Base-by-base conservation (phyloP, 2,888 invertebrate species). In the Malthinus flaveolus region DNA sequence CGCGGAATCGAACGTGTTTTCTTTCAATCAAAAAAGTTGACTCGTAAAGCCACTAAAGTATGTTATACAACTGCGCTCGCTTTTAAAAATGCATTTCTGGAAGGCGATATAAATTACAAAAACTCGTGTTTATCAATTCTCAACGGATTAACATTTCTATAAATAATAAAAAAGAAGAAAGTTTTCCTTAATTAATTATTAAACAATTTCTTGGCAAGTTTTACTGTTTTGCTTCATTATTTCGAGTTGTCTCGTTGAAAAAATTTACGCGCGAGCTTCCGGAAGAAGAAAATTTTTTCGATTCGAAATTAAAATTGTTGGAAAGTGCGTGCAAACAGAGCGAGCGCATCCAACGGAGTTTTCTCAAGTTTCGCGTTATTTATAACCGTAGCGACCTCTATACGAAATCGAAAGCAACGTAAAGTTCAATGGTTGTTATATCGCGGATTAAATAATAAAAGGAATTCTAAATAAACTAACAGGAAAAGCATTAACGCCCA, bases 11-110 rank as follows among this genome's bases (percentile, higher is more conserved):
- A 60, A 52, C 65, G 66, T 66, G 64, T 70, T 67, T 64, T 48
- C 56, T 63, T n/a, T 59, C 50, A 56, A 49, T 62, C 65, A 62
- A 63, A 72, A 72, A 73, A 73, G 71, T 73, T 70, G 71, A 67
- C 68, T 49, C 68, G 70, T 72, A 71, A 71, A 71, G 63, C 69
- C 67, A 71, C 63, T 70, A 69, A 72, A 72, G 71, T 70, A 70
- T 68, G 69, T 67, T 64, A 64, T 51, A 48, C 60, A 60, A 60
- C 52, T 57, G 57, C 61, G 54, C 57, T 61, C 61, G 53, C 61
- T 61, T 61, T 57, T 61, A 48, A 53, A 53, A 32, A 47, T 39
- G 50, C 23, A 23, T 42, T 53, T 57, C 53, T 48, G 42, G n/a
- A 44, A 44, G 13, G 44, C 33, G 12, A 23, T 35, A 50, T 37